Conservation (phyloP, 2,888 invertebrate genomes). For the Stegophylla sp. region DNA sequence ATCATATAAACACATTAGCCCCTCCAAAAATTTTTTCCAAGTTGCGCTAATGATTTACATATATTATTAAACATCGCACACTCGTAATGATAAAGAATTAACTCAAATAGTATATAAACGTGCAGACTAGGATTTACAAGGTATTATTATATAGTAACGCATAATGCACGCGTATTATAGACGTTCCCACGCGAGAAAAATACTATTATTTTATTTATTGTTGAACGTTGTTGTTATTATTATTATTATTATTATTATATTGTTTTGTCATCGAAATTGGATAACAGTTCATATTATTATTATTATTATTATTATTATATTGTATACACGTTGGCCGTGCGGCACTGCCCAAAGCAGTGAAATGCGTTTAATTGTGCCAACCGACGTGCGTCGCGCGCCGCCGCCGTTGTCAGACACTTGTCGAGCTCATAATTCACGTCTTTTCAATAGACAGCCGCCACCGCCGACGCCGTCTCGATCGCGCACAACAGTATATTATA, state of each 20-base stretch:
- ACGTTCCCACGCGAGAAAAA: background rate
- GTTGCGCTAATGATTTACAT: too few relatives aligned
- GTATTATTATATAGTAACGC: too few relatives aligned
- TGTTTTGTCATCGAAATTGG: slow-evolving; percentile 5
- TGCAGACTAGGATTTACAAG: too few relatives aligned
- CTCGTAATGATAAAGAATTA: too few relatives aligned
- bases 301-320: too few relatives aligned
- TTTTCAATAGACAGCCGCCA: background rate
- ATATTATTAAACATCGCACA: too few relatives aligned
- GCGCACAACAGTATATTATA: too few relatives aligned
- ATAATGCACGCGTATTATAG: too few relatives aligned
- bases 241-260: background rate
- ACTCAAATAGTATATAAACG: too few relatives aligned
- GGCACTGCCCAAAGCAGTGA: slow-evolving; percentile 20
- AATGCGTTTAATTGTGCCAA: slow-evolving; percentile 4
- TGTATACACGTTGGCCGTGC: background rate
- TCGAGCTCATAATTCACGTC: slow-evolving; percentile 44
- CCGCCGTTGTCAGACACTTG: slow-evolving; percentile 5
- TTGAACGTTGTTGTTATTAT: background rate
- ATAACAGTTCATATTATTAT: background rate
- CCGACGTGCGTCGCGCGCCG: background rate
- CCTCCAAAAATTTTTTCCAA: too few relatives aligned
- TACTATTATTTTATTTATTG: background rate
- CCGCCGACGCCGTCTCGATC: background rate
- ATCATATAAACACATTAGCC: too few relatives aligned